These are phyloP conservation scores for Plecotus auritus DNA, from an alignment of 2,113 vertebrate genomes.

Conservation along the genomic window DNA sequence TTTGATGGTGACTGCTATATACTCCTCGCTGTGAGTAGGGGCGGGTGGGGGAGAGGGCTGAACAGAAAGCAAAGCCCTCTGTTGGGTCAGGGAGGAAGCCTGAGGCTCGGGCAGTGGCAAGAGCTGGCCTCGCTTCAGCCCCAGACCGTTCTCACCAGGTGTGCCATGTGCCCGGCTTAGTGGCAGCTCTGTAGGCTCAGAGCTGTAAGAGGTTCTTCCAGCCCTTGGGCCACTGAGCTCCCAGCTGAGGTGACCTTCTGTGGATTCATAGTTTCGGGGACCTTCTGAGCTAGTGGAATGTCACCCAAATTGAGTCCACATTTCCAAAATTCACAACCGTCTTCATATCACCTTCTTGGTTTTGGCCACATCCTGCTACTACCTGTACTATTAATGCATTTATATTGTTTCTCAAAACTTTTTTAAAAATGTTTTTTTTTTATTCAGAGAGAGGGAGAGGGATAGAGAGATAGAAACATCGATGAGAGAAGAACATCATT, in stretches of 20 bases:
- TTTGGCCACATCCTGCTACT: neutral
- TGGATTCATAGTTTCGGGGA: neutral
- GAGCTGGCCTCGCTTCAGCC: neutral
- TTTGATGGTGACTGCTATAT: conserved; percentile 90
- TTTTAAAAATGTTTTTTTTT: too few species aligned
- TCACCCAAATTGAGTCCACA: neutral
- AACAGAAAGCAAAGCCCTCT: neutral
- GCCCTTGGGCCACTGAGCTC: neutral
- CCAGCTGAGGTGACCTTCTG: neutral
- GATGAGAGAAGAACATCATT: too few species aligned
- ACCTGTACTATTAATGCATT: neutral
- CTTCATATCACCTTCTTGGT: neutral
- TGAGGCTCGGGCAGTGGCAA: neutral
- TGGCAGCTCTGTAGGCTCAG: neutral
- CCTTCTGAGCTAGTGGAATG: neutral
- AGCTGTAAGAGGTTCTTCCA: neutral
- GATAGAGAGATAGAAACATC: too few species aligned
- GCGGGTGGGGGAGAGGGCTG: accelerated
- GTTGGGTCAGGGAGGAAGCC: neutral
- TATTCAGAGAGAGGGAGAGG: too few species aligned
- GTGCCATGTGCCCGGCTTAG: neutral
- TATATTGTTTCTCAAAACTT: neutral
- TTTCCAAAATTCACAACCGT: neutral
- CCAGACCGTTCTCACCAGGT: neutral
- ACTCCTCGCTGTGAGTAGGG: conserved; percentile 83